These are phyloP conservation scores for Ischnura elegans DNA, from an alignment of 2,888 invertebrate species.

Conservation along the genomic window DNA sequence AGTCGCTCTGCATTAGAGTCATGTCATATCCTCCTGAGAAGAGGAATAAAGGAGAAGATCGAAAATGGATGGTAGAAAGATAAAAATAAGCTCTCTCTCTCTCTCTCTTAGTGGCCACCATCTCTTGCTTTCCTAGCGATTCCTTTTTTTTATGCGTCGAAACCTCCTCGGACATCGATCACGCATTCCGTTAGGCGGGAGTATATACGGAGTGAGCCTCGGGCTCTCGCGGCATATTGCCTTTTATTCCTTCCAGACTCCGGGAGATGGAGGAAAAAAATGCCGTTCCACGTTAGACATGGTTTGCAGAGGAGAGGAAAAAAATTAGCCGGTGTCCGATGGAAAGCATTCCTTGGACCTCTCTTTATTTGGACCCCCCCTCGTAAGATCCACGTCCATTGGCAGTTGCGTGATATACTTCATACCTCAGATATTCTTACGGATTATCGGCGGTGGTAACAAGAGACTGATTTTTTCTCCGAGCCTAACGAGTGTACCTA, in stretches of 20 bases:
- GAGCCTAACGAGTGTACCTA: too few relatives aligned
- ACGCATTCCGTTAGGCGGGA: constrained; percentile 45
- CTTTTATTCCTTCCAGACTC: constrained; percentile 18
- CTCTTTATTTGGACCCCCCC: neutral
- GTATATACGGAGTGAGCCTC: neutral
- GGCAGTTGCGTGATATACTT: neutral
- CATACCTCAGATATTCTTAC: neutral
- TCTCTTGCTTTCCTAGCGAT: neutral
- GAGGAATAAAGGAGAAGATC: neutral
- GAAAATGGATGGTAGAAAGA: neutral
- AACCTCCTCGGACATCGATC: constrained; percentile 37
- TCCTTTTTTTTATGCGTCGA: neutral
- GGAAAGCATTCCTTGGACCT: neutral
- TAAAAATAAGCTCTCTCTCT: too few relatives aligned
- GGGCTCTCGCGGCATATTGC: neutral
- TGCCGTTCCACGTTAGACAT: neutral
- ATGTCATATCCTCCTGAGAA: neutral
- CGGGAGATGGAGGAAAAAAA: neutral
- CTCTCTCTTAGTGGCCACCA: neutral
- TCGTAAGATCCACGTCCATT: neutral
- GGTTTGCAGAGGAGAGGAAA: neutral
- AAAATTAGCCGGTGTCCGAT: neutral
- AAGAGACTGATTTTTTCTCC: too few relatives aligned
- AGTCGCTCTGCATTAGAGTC: neutral
- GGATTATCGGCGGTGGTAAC: neutral